Evolutionary conservation across 2,888 invertebrate species (phyloP), one percentile per base, ranked within the genome.

Genomic region (Meteorus colon): DNA sequence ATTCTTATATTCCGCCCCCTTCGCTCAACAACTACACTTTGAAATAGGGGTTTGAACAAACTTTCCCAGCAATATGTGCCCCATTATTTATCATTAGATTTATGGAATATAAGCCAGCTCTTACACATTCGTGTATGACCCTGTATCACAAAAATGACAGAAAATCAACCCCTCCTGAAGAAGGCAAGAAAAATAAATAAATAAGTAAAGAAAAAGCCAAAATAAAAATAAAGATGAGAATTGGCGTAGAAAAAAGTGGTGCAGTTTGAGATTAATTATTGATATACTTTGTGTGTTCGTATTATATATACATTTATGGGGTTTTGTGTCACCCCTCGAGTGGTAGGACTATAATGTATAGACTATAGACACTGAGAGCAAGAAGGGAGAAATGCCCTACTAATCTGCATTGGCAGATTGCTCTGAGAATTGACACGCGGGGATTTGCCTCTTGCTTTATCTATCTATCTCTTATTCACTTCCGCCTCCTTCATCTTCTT

Each of bases 391-490:
- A 72, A 69, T 78, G 76, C 73, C 77, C 74, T 73, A 60, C 89
- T 89, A 88, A 89, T 89, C 89, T 89, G 87, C 89, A 89, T 89
- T 84, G 83, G 85, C 81, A 89, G 89, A 89, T 89, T 89, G 89
- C 88, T 88, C 86, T 87, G 89, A 89, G 89, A 89, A 88, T 89
- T 89, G 89, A 87, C 88, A 86, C 85, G 67, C 79, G 82, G 82
- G 85, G 82, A 86, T 83, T 85, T 82, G 68, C 80, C 82, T 60
- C 45, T 51, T 75, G 76, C 65, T 74, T 67, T 72, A 66, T 37
- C 70, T 73, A 29, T 16, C n/a, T 70, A 60, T 41, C n/a, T 34
- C 14, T 55, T 16, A 10, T 45, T 70, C 62, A 51, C 75, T 67
- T 34, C 27, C 75, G 63, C 19, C 37, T 37, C 66, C 19, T 41